These are phyloP conservation scores for Physeter macrocephalus DNA, from an alignment of 2,113 vertebrate genomes.

Conservation along the genomic window DNA sequence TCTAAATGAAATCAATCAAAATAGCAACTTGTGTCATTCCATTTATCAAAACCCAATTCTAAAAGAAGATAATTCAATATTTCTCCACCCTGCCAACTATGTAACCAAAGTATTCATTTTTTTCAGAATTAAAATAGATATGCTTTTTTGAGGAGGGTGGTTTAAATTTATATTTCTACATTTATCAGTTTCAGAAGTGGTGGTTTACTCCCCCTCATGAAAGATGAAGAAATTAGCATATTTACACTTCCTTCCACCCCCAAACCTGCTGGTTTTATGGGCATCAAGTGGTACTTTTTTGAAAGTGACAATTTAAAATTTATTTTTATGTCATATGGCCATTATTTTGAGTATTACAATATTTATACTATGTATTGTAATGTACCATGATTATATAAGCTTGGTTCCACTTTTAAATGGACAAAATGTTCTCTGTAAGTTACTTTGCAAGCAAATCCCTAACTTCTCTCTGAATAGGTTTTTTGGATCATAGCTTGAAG, in stretches of 20 bases:
- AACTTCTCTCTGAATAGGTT: neutral
- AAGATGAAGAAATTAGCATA: slow-evolving; percentile 2
- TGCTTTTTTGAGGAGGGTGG: neutral
- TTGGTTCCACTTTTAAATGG: neutral
- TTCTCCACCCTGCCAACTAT: neutral
- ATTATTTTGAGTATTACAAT: slow-evolving; percentile 38
- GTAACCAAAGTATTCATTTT: neutral
- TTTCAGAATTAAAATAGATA: neutral
- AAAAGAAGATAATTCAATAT: neutral
- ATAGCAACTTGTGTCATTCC: neutral
- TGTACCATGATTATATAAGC: neutral
- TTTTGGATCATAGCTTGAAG: neutral
- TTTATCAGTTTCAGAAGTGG: slow-evolving; percentile 14
- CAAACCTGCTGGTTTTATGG: neutral
- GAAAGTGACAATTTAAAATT: neutral
- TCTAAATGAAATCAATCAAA: neutral
- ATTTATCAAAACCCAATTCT: neutral
- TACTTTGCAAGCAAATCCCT: neutral
- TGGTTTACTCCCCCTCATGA: neutral
- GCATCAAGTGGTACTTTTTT: neutral
- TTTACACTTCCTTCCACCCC: neutral
- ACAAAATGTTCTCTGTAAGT: neutral
- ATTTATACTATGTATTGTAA: neutral
- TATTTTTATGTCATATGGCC: neutral
- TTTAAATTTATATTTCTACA: slow-evolving; percentile 32